Conservation (phyloP, 2,888 invertebrate species). For the Acronicta alni region DNA sequence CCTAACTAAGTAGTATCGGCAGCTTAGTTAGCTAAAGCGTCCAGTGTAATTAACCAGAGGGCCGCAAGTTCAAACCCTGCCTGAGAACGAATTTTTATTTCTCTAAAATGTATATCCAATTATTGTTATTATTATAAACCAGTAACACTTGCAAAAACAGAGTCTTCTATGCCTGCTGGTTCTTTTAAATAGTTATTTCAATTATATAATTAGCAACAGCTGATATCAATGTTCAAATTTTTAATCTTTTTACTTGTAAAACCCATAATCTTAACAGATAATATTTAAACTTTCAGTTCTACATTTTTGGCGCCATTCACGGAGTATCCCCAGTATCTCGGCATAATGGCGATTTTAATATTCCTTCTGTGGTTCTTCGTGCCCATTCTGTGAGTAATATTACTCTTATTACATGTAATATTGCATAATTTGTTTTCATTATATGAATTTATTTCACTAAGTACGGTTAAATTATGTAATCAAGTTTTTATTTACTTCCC, state of each 20-base stretch:
- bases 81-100: too few relatives aligned
- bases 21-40: too few relatives aligned
- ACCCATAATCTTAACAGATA: conserved; percentile 15
- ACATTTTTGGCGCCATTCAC: conserved; percentile 90
- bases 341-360: conserved; percentile 90
- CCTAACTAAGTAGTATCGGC: too few relatives aligned
- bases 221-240: neutral
- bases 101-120: too few relatives aligned
- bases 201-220: neutral
- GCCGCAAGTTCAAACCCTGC: too few relatives aligned
- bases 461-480: too few relatives aligned
- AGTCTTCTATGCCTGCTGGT: too few relatives aligned
- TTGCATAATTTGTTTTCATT: conserved; percentile 6
- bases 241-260: neutral
- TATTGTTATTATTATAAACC: too few relatives aligned
- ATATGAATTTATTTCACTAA: too few relatives aligned
- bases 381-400: conserved; percentile 89
- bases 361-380: conserved; percentile 91
- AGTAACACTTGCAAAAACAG: too few relatives aligned
- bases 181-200: neutral
- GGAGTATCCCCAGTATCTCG: conserved; percentile 90
- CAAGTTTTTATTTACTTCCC: too few relatives aligned
- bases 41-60: too few relatives aligned
- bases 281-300: conserved; percentile 75
- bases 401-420: conserved; percentile 46